phyloP scores from a whole-genome alignment of 2,797 vertebrate species.

The Monodelphis domestica region DNA sequence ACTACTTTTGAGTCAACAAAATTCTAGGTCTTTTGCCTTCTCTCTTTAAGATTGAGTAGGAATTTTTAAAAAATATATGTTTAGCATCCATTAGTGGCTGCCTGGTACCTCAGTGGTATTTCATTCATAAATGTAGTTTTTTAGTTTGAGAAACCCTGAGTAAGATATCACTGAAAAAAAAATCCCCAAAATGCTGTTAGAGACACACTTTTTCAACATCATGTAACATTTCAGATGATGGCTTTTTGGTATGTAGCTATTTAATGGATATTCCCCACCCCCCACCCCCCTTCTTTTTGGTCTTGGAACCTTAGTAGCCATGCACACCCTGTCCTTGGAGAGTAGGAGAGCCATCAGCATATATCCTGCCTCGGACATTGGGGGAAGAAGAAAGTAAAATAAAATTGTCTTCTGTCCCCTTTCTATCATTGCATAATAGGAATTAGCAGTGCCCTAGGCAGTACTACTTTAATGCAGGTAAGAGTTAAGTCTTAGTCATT shows the following conservation, averaged over 20 bases:
- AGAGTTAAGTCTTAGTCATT: not conserved
- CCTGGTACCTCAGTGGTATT: not conserved
- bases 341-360: not conserved
- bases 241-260: not conserved
- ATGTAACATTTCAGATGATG: slow-evolving; percentile 34
- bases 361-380: not conserved
- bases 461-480: not conserved
- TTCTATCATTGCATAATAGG: not conserved
- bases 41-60: not conserved
- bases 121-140: not conserved
- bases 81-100: not conserved
- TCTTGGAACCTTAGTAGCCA: not conserved
- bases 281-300: no score
- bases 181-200: not conserved
- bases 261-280: not conserved
- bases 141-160: not conserved
- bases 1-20: slow-evolving; percentile 15
- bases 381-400: not conserved
- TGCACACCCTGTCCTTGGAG: not conserved
- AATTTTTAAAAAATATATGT: not conserved
- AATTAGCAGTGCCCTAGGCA: not conserved
- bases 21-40: not conserved
- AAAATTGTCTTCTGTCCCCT: accelerated
- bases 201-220: not conserved
- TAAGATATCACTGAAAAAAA: not conserved